Base-by-base conservation (phyloP, 2,113 vertebrate species). In the Hydrolagus affinis region DNA sequence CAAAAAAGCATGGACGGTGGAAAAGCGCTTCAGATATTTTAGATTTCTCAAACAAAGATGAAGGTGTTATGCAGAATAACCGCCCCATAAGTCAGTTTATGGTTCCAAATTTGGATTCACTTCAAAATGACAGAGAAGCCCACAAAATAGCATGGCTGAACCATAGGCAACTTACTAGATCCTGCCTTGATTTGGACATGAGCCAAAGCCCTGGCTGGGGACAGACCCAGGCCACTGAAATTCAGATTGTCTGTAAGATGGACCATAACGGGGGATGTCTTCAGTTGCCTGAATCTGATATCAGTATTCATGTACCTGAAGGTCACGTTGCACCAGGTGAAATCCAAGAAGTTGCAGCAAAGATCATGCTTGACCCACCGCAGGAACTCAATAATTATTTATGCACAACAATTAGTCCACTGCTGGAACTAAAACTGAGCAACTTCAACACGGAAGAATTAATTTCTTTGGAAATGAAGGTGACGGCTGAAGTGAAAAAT, bases 91-190 rank as follows among this genome's bases (percentile, higher is more conserved):
- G 89, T 17, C 90, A 93, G 14, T 89, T 92, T 86, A 68, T 94
- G 85, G 89, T 89, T 85, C 94, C 94, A 44, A 94, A 97, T 78
- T 89, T 94, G 88, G 92, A 94, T 56, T 94, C 95, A 93, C 90
- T 98, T 76, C 96, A 94, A 73, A 93, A 95, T 86, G 96, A 98
- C 86, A 94, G 96, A 3, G 96, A 98, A 87, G 98, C 97, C 72
- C 98, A 98, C 88, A 98, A 94, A 89, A 94, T 96, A 94, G 97
- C 96, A 85, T 99, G 98, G 98, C 85, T 99, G 89, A 98, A 94
- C 89, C 96, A 97, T 80, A 92, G 96, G 62, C 97, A 98, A 86
- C 90, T 99, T 14, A 96, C 97, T 0, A 92, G 96, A 3, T 98
- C 98, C 28, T 98, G 96, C 85, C 87, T 98, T 77, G 95, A 98